Evolutionary conservation across 2,888 invertebrate genomes (phyloP).

Genomic region (Caradrina clavipalpis): DNA sequence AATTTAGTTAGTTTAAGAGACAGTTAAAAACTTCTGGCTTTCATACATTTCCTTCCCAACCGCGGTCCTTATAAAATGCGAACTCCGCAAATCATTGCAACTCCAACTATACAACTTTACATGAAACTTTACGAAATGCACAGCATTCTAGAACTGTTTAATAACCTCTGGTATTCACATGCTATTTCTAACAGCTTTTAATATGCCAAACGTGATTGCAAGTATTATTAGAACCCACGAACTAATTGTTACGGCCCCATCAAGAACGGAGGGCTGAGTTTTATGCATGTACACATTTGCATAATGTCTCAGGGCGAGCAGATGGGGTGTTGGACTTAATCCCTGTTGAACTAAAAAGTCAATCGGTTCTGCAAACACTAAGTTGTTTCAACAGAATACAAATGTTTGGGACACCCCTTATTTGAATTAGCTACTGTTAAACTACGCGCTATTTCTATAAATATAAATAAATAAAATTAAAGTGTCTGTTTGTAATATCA

Average conservation of each 20-base stretch:
- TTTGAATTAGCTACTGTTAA: constrained; percentile 32
- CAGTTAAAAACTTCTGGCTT: background rate
- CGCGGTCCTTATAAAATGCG: background rate
- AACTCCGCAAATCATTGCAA: background rate
- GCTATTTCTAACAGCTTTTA: constrained; percentile 37
- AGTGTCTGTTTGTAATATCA: too few species aligned
- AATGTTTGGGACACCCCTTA: constrained; percentile 50
- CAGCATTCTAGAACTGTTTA: constrained; percentile 11
- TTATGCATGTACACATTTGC: constrained; percentile 51
- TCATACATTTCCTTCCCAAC: background rate
- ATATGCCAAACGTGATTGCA: constrained; percentile 31
- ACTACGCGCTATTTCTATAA: too few species aligned
- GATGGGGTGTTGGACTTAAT: constrained; percentile 36
- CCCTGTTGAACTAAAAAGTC: constrained; percentile 55
- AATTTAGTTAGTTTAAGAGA: too few species aligned
- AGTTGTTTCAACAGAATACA: constrained; percentile 53
- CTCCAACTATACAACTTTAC: background rate
- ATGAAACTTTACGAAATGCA: constrained; percentile 24
- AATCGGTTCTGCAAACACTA: constrained; percentile 60
- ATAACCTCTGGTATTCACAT: constrained; percentile 13
- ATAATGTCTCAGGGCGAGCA: constrained; percentile 47
- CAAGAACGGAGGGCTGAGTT: constrained; percentile 40
- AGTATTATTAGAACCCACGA: constrained; percentile 4
- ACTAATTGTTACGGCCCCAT: constrained; percentile 53
- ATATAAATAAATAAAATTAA: too few species aligned